Percentiles rank a stretch among this genome's conserved stretches.
Conservation (phyloP, 2,888 invertebrate species). For the Clivina fossor region DNA sequence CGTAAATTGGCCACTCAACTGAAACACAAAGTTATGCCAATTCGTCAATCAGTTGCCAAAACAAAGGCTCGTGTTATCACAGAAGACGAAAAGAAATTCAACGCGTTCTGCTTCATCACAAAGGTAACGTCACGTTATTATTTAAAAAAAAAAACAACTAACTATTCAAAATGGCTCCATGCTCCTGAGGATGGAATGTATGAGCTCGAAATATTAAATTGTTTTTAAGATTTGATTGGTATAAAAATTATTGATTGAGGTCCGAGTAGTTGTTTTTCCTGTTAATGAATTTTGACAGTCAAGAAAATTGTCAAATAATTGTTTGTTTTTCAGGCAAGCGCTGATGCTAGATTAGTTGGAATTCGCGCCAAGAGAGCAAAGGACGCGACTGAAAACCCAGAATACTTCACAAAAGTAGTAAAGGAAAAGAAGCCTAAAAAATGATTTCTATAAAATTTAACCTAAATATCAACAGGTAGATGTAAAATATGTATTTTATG, state of each 20-base stretch:
- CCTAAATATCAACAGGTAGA: constrained; percentile 17
- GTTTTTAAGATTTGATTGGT: no score
- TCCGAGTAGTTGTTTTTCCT: no score
- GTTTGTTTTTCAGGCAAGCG: constrained; percentile 68
- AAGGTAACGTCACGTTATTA: no score
- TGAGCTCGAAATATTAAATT: no score
- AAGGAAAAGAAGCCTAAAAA: constrained; percentile 68
- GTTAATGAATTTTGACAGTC: no score
- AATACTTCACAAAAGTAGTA: constrained; percentile 76
- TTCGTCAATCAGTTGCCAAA: constrained; percentile 72
- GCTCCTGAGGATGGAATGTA: no score
- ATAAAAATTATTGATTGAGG: no score
- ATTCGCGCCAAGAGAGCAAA: constrained; percentile 91
- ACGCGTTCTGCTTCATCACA: constrained; percentile 82
- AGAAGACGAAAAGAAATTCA: constrained; percentile 89
- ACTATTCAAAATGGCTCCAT: no score
- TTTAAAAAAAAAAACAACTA: no score
- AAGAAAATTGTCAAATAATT: no score
- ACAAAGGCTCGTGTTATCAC: constrained; percentile 83
- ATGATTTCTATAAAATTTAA: constrained; percentile 39
- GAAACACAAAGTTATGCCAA: constrained; percentile 80
- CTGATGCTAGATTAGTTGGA: constrained; percentile 86
- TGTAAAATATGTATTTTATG: no score
- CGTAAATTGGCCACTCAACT: constrained; percentile 90
- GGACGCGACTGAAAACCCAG: constrained; percentile 93